Percentiles rank a stretch among this genome's conserved stretches.
Conservation (phyloP, 2,113 vertebrate species). For the Ictalurus punctatus region DNA sequence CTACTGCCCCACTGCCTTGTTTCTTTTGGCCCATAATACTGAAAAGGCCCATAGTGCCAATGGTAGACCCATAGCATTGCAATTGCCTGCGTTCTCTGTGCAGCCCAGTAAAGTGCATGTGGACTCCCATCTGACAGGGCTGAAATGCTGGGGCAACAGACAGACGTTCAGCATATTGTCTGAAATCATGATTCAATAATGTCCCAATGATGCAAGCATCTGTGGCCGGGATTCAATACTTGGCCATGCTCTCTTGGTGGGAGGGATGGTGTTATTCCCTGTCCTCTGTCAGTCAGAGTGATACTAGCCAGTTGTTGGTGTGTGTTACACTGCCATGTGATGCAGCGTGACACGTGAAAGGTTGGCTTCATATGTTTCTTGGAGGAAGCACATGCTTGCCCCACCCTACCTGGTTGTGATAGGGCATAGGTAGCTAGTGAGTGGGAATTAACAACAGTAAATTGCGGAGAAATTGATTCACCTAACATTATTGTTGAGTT, state of each 20-base stretch:
- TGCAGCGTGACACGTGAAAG: neutral
- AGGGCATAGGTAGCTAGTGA: neutral
- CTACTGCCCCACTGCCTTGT: neutral
- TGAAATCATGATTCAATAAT: neutral
- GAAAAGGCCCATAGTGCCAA: neutral
- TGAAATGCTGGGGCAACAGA: neutral
- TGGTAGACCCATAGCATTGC: neutral
- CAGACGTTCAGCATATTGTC: neutral
- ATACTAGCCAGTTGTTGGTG: neutral
- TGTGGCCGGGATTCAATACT: neutral
- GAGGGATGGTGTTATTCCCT: neutral
- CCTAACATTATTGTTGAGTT: neutral
- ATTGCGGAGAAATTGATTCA: neutral
- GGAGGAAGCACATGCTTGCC: neutral
- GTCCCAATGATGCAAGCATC: neutral
- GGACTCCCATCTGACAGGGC: neutral
- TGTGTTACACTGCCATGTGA: neutral
- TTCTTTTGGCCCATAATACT: neutral
- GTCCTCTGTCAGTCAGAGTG: neutral
- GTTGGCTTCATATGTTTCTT: neutral
- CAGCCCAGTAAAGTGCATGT: neutral
- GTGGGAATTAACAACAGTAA: neutral
- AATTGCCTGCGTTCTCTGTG: neutral
- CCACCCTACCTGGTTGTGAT: neutral
- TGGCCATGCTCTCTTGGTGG: neutral